Evolutionary conservation across 2,113 vertebrate species (phyloP).

Genomic region (Stigmatopora argus): DNA sequence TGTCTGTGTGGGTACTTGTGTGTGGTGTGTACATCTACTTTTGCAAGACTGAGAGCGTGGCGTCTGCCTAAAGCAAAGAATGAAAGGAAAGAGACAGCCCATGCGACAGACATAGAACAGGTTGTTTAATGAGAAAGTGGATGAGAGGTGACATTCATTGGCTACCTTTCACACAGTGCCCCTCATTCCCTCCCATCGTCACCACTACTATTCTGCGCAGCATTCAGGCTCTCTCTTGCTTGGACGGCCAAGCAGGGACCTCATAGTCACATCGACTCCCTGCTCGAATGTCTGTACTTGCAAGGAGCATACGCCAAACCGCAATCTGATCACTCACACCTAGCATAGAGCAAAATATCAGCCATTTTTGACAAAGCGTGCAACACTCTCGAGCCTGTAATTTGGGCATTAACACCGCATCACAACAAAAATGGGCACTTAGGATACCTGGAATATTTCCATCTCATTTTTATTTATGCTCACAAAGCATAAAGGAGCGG

Average conservation of each 20-base stretch:
- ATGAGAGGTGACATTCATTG: conserved; percentile 74
- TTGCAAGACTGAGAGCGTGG: conserved; percentile 8
- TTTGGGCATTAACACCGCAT: conserved; percentile 39
- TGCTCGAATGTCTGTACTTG: conserved; percentile 43
- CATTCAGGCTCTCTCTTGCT: conserved; percentile 58
- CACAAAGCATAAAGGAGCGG: conserved; percentile 39
- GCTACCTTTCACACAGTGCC: conserved; percentile 57
- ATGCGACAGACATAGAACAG: conserved; percentile 65
- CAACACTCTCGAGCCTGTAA: conserved; percentile 18
- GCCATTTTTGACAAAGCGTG: conserved; percentile 24
- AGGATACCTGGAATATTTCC: conserved; percentile 37
- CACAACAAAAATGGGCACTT: conserved; percentile 45
- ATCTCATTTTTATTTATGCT: conserved; percentile 54
- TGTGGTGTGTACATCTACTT: background rate
- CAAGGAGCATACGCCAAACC: conserved; percentile 11
- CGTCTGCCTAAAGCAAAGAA: conserved; percentile 50
- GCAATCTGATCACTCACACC: conserved; percentile 43
- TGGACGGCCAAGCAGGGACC: conserved; percentile 36
- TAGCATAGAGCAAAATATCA: conserved; percentile 15
- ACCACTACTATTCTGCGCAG: conserved; percentile 19
- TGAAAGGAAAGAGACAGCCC: conserved; percentile 50
- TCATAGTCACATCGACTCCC: conserved; percentile 47
- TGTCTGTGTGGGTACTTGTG: background rate
- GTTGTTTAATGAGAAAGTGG: conserved; percentile 72
- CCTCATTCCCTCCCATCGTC: background rate